Conservation (phyloP, 2,113 vertebrate species). For the Vicugna pacos region DNA sequence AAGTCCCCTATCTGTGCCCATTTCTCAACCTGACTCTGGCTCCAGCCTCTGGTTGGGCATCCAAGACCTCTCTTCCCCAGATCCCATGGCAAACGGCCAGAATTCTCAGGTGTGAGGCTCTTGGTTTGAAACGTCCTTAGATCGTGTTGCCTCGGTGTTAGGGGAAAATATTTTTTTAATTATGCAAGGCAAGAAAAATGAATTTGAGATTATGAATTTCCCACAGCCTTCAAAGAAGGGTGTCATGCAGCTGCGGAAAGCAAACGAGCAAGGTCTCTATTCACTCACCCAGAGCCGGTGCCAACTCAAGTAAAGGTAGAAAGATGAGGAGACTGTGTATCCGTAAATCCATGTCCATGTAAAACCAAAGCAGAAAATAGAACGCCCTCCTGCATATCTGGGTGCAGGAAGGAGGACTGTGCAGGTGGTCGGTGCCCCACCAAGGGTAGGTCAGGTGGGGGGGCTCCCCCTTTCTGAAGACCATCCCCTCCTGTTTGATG, state of each 20-base stretch:
- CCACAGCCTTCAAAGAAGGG: slow-evolving; percentile 8
- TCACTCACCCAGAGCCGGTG: neutral
- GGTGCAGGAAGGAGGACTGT: neutral
- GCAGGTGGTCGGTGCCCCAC: neutral
- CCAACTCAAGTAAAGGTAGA: neutral
- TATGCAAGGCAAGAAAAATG: neutral
- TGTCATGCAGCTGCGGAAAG: neutral
- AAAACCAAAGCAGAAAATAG: neutral
- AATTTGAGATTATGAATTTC: neutral
- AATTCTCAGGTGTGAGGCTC: neutral
- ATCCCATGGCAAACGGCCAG: neutral
- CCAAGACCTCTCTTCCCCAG: neutral
- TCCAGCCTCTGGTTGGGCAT: neutral
- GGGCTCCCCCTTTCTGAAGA: neutral
- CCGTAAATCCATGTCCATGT: neutral
- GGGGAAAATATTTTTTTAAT: neutral
- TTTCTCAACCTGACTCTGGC: neutral
- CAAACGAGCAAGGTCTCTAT: neutral
- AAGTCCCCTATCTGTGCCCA: no score
- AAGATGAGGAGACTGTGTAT: neutral
- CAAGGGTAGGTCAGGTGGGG: neutral
- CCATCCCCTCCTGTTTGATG: neutral
- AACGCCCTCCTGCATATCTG: neutral
- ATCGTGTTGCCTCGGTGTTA: neutral
- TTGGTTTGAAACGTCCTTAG: neutral